Base-by-base conservation (phyloP, 2,888 invertebrate species). In the Acanthosepion lycidas region DNA sequence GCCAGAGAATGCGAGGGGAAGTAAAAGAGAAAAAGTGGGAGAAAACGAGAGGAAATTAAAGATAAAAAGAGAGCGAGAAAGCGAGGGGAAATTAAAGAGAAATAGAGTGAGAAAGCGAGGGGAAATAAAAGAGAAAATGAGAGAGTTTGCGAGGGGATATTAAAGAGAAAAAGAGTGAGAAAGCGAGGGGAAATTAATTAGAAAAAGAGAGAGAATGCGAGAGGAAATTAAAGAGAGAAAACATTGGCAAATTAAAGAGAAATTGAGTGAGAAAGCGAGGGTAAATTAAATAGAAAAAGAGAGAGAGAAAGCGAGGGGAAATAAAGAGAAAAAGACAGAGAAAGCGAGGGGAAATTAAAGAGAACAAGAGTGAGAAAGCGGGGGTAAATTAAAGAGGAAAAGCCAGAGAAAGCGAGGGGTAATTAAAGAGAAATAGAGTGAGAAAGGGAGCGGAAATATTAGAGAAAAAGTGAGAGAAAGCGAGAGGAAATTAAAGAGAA, bases 171-270 rank as follows among this genome's bases (percentile, higher is more conserved):
- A 15, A 9, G n/a, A 78, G 2, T 12, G n/a, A 78, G 8, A 78
- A 2, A 9, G 8, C 6, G n/a, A n/a, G 1, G n/a, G 9, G n/a
- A 3, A 28, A 20, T 4, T 4, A 18, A 20, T 0, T 20, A 55
- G 64, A 28, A 8, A 28, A 9, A 12, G 23, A 64, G 9, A 0
- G 26, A 9, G 64, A 6, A 28, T n/a, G n/a, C n/a, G n/a, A n/a
- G n/a, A n/a, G n/a, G n/a, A n/a, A n/a, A n/a, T n/a, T n/a, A 23
- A 59, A 1, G 23, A 59, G 20, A 18, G 23, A 59, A 59, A 59
- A 18, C 5, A 0, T 23, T n/a, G n/a, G n/a, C n/a, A n/a, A n/a
- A n/a, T n/a, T n/a, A 64, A 28, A 8, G 26, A 28, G 28, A 6
- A 18, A 15, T 4, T 5, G n/a, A 55, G 15, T 18, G 6, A 64